Base-by-base conservation (phyloP, 2,113 vertebrate species). In the Ctenomys sociabilis region DNA sequence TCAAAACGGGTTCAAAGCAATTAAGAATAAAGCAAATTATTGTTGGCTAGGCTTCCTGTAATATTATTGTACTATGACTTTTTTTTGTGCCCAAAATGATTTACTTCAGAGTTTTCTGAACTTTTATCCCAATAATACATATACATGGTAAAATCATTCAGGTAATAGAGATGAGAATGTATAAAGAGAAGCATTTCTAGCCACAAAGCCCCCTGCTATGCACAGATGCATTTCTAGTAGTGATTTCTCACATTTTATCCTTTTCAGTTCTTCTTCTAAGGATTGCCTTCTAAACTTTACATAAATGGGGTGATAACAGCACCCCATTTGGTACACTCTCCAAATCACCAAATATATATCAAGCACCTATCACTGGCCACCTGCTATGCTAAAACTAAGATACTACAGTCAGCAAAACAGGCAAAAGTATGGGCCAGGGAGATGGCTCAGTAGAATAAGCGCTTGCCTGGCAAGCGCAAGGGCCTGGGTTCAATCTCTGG, bases 1-100 rank as follows among this genome's bases (percentile, higher is more conserved):
- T 93, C 94, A 88, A 97, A 94, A 45, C 7, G 96, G 73, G 77
- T 77, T 81, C 96, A 91, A 40, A 96, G 30, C 57, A 93, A 95
- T 98, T 98, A 88, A 64, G 4, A 49, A 16, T 92, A 90, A 96
- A 97, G 93, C 87, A 95, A 95, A 13, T 22, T 61, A 2, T 4
- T 93, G n/a, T 89, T 97, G 92, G 92, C 10, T 78, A n/a, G 6
- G 9, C 40, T 96, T 95, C 88, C 94, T 52, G 54, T 45, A 11
- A 10, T 92, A 22, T 66, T 83, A 70, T 64, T 37, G 32, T 83
- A 12, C 70, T 85, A n/a, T 59, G 82, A 91, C 96, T 92, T 94
- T 30, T 30, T 37, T 72, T 78, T 92, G 21, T 28, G 81, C 43
- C 77, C 43, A 63, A 24, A 8, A n/a, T 93, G 52, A 24, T 57